Conservation (phyloP, 2,888 invertebrate species). For the Crossocerus cetratus region DNA sequence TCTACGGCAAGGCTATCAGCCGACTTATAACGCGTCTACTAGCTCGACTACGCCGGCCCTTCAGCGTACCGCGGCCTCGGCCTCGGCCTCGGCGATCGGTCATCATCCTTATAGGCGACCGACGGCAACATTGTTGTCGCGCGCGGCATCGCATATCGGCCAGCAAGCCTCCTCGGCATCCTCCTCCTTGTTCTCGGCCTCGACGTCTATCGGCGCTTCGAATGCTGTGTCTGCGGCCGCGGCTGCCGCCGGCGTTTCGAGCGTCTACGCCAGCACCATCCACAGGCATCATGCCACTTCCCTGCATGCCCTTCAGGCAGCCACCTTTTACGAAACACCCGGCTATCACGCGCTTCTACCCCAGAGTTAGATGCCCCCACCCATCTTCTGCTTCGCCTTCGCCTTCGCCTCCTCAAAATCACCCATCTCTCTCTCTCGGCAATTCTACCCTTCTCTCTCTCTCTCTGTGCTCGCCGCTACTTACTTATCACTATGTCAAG, state of each 20-base stretch:
- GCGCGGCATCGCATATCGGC: slow-evolving; percentile 56
- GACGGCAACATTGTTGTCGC: slow-evolving; percentile 51
- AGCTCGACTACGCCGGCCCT: slow-evolving; percentile 39
- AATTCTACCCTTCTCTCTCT: too few species aligned
- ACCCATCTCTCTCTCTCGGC: too few species aligned
- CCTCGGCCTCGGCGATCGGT: slow-evolving; percentile 47
- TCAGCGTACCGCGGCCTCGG: slow-evolving; percentile 36
- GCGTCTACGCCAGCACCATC: slow-evolving; percentile 70
- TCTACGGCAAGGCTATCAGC: slow-evolving; percentile 54
- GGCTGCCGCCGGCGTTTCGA: slow-evolving; percentile 55
- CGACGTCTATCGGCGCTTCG: slow-evolving; percentile 56
- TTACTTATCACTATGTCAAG: too few species aligned
- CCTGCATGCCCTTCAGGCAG: slow-evolving; percentile 68
- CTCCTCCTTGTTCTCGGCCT: slow-evolving; percentile 49
- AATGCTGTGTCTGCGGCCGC: slow-evolving; percentile 57
- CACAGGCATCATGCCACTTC: slow-evolving; percentile 71
- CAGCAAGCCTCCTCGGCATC: slow-evolving; percentile 56
- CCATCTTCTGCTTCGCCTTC: not conserved
- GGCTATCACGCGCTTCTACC: slow-evolving; percentile 72
- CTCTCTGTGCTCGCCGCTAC: too few species aligned
- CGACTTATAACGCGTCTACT: slow-evolving; percentile 43
- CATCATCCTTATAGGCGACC: slow-evolving; percentile 64
- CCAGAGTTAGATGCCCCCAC: slow-evolving; percentile 64
- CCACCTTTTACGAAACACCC: slow-evolving; percentile 71
- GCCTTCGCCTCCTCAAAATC: too few species aligned